Conservation (phyloP, 2,113 vertebrate species). For the Atractosteus spatula region DNA sequence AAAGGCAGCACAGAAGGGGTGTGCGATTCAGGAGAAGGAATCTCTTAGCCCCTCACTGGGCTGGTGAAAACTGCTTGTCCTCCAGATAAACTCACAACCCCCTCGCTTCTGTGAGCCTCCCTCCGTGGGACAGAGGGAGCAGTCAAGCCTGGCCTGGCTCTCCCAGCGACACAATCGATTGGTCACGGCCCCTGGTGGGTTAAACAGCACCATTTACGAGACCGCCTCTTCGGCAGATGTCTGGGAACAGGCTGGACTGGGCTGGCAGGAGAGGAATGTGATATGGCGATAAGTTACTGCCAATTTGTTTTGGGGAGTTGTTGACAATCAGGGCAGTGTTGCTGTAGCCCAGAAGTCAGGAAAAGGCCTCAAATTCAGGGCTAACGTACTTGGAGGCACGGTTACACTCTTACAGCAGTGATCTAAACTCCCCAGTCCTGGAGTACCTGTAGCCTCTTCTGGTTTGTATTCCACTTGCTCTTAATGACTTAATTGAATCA, state of each 20-base stretch:
- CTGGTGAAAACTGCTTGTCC: conserved; percentile 41
- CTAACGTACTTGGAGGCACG: too few species aligned
- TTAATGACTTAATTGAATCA: too few species aligned
- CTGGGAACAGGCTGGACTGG: conserved; percentile 33
- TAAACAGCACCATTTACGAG: conserved; percentile 38
- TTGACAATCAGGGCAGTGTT: neutral
- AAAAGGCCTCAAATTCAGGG: neutral
- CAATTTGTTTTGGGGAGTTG: neutral
- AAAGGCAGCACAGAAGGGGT: conserved; percentile 18
- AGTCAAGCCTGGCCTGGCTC: neutral
- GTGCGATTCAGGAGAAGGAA: conserved; percentile 15
- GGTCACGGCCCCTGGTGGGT: conserved; percentile 42
- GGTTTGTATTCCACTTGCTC: too few species aligned
- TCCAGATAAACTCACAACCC: conserved; percentile 34
- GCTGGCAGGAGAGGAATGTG: neutral
- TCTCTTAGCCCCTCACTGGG: conserved; percentile 21
- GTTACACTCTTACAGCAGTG: too few species aligned
- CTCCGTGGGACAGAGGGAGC: conserved; percentile 26
- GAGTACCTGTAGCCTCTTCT: too few species aligned
- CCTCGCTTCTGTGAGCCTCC: conserved; percentile 32
- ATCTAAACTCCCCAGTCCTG: too few species aligned
- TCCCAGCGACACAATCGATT: conserved; percentile 38
- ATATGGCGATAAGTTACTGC: conserved; percentile 6
- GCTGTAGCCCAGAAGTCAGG: neutral
- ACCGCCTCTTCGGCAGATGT: conserved; percentile 36